These are phyloP conservation scores for Drosophila neoperkinsi DNA, from an alignment of 2,888 invertebrate species.

Conservation along the genomic window DNA sequence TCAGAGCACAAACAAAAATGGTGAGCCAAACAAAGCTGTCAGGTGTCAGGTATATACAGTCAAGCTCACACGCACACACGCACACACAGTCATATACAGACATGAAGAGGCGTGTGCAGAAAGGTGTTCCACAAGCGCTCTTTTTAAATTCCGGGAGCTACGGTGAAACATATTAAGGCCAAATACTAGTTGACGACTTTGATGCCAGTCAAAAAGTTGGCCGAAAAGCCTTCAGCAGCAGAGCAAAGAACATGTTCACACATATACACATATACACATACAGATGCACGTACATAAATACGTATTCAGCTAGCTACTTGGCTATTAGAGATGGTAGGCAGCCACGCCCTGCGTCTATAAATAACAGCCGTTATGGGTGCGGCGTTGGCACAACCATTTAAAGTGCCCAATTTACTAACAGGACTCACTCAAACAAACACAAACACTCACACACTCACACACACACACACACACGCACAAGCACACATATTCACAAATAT, in stretches of 20 bases:
- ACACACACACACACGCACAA: background rate
- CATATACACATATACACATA: slow-evolving; percentile 16
- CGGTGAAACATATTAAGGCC: slow-evolving; percentile 55
- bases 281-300: background rate
- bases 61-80: background rate
- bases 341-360: slow-evolving; percentile 37
- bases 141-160: slow-evolving; percentile 25
- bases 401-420: slow-evolving; percentile 43
- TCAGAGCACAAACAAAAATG: slow-evolving; percentile 61
- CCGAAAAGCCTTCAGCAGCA: slow-evolving; percentile 22
- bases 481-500: background rate
- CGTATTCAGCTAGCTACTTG: slow-evolving; percentile 21
- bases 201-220: slow-evolving; percentile 40
- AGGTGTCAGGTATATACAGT: slow-evolving; percentile 49
- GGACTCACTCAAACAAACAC: slow-evolving; percentile 10
- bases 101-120: background rate
- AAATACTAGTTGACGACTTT: slow-evolving; percentile 53
- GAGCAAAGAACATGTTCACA: slow-evolving; percentile 1
- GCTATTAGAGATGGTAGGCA: slow-evolving; percentile 40
- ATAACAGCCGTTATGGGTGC: slow-evolving; percentile 25
- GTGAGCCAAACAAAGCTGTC: slow-evolving; percentile 48
- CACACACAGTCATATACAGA: background rate
- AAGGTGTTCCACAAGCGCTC: background rate
- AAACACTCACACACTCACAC: background rate
- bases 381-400: slow-evolving; percentile 19